Percentiles rank a stretch among this genome's conserved stretches.
Evolutionary conservation across 2,797 vertebrate species (phyloP).

Genomic region (Kryptopterus vitreolus): DNA sequence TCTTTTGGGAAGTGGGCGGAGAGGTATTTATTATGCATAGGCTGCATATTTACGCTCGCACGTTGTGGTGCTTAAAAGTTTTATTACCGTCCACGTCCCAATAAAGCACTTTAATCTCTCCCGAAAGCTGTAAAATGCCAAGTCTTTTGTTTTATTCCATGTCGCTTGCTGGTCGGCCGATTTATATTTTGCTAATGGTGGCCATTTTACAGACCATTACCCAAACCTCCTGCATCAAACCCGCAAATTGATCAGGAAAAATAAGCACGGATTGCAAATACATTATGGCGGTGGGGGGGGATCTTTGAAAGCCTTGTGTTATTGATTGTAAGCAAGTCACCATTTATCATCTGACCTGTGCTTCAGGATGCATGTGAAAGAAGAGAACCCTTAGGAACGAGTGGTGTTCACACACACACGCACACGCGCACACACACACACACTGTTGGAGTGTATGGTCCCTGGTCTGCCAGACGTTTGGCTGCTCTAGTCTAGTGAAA

Average conservation of each 20-base stretch:
- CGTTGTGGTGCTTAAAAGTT: background rate
- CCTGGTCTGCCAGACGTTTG: constrained; percentile 34
- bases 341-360: background rate
- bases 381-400: background rate
- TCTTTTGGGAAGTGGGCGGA: background rate
- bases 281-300: too few relatives aligned
- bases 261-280: background rate
- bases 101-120: background rate
- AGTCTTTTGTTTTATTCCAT: too few relatives aligned
- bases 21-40: background rate
- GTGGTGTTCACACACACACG: background rate
- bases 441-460: constrained; percentile 33
- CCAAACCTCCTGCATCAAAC: too few relatives aligned
- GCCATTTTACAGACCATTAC: background rate
- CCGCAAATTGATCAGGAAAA: background rate
- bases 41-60: background rate
- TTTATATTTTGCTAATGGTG: background rate
- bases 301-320: background rate
- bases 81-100: too few relatives aligned
- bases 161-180: background rate
- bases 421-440: constrained; percentile 2
- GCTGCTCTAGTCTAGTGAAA: constrained; percentile 42
- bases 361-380: background rate
- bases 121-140: background rate
- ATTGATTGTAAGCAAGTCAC: background rate